Evolutionary conservation across 2,113 vertebrate species (phyloP), one percentile per base, ranked within the genome.

Genomic region (Halichoeres trimaculatus): DNA sequence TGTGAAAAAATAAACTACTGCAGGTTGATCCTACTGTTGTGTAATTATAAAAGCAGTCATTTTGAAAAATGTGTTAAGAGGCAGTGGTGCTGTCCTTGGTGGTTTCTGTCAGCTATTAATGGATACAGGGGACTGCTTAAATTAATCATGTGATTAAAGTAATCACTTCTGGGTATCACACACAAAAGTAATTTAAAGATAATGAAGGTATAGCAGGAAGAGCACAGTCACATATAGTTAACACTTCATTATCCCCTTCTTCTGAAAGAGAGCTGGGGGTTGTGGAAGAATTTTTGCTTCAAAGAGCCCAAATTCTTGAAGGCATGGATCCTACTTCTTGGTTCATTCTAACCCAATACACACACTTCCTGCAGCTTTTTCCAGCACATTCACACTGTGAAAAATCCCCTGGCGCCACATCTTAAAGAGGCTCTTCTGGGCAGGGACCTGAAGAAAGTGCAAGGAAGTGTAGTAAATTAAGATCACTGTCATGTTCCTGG

Each of bases 401-500:
- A 80, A 69, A 64, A 52, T 22, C n/a, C 40, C 24, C 59, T 66
- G 34, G 67, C 35, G 54, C 26, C 57, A 73, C 70, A 83, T 76
- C 70, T 74, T 65, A 65, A 69, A 74, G 41, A 73, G 78, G 51
- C 54, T 78, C 20, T 55, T 47, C 40, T 74, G 61, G 73, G 4
- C 57, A 53, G 22, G 24, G 70, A 71, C 66, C 73, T 68, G 56
- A 50, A 72, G 45, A 75, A 74, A 72, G 68, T 78, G 53, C 53
- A 80, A 19, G 34, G 23, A 76, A 71, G 67, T 52, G 51, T 62
- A 75, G 76, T 56, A 67, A 84, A 74, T 84, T 80, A 76, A 81
- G 84, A 85, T 88, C 70, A 78, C 74, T 80, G 76, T 81, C 79
- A 83, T 80, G 59, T 74, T 85, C 53, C 65, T 73, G 66, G 72